Conservation (phyloP, 2,888 invertebrate genomes). For the Megalurothrips usitatus region DNA sequence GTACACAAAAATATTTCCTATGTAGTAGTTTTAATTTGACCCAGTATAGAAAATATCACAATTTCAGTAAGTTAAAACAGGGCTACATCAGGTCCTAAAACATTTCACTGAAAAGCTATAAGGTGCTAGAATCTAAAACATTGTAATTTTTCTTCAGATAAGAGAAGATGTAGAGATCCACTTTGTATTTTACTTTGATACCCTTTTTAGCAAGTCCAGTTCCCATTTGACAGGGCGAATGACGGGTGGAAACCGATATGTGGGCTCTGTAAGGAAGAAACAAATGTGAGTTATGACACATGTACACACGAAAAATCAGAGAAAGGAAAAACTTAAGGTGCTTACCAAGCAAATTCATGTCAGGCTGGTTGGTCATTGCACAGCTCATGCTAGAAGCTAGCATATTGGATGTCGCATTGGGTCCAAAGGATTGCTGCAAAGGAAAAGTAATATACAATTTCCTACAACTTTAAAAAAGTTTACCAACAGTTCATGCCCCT, state of each 20-base stretch:
- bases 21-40: too few relatives aligned
- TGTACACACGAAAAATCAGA: not conserved
- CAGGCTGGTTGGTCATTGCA: not conserved
- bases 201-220: not conserved
- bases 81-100: too few relatives aligned
- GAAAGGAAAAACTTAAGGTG: not conserved
- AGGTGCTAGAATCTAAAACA: too few relatives aligned
- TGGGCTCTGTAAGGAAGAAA: not conserved
- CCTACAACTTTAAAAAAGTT: not conserved
- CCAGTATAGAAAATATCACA: too few relatives aligned
- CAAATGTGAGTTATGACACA: not conserved
- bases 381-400: not conserved
- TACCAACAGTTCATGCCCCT: not conserved
- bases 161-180: too few relatives aligned
- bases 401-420: not conserved
- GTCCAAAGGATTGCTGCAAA: slow-evolving; percentile 4
- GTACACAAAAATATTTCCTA: too few relatives aligned
- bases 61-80: too few relatives aligned
- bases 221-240: not conserved
- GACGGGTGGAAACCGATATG: not conserved
- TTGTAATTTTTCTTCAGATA: too few relatives aligned
- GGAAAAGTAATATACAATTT: not conserved
- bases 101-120: too few relatives aligned
- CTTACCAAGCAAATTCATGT: not conserved
- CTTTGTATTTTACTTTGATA: not conserved